phyloP scores from a whole-genome alignment of 2,113 vertebrate genomes.

The Seriola aureovittata region DNA sequence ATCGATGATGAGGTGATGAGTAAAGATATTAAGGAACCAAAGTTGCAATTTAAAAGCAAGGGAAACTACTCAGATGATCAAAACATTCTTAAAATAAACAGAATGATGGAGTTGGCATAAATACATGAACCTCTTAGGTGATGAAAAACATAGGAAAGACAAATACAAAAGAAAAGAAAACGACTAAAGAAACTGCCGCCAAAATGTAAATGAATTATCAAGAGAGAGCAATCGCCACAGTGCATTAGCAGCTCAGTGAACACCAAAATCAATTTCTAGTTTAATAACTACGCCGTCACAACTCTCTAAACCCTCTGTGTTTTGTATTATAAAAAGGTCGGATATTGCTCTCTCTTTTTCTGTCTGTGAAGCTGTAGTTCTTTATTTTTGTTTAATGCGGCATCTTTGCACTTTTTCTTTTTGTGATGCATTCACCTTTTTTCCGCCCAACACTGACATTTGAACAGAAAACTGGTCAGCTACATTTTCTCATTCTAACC shows the following conservation, averaged over 20 bases:
- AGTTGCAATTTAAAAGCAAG: no score
- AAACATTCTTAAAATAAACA: no score
- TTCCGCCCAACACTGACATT: background rate
- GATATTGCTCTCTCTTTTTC: slow-evolving; percentile 5
- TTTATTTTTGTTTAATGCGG: background rate
- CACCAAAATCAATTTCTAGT: slow-evolving; percentile 55
- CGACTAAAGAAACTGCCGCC: background rate
- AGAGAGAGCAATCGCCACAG: slow-evolving; percentile 35
- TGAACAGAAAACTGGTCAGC: background rate
- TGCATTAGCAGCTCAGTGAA: slow-evolving; percentile 57
- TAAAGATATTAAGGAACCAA: background rate
- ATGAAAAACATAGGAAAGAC: background rate
- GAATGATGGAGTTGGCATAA: background rate
- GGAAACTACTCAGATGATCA: no score
- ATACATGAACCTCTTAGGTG: background rate
- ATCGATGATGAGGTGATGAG: background rate
- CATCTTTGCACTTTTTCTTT: background rate
- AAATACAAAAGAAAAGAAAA: slow-evolving; percentile 3
- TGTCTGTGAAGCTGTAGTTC: background rate
- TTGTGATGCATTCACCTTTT: slow-evolving; percentile 1
- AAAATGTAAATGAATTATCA: slow-evolving; percentile 39
- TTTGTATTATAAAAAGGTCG: slow-evolving; percentile 26
- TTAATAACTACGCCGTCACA: slow-evolving; percentile 38
- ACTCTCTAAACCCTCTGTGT: slow-evolving; percentile 30
- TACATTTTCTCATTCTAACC: background rate